Evolutionary conservation across 2,113 vertebrate genomes (phyloP).

Genomic region (Paralichthys olivaceus): DNA sequence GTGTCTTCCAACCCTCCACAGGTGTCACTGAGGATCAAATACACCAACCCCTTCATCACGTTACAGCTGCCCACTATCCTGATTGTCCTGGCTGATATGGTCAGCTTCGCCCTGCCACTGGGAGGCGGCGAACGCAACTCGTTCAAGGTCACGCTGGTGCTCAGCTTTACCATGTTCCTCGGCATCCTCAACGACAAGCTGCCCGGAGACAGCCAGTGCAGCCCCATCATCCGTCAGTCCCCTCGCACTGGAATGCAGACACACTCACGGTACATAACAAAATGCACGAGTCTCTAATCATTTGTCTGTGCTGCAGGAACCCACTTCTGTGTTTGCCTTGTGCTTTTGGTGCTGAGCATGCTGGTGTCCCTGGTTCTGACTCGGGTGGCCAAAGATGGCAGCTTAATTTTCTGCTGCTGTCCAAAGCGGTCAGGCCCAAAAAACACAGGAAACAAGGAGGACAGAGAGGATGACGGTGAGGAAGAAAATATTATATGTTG

Average conservation of each 20-base stretch:
- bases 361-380: slow-evolving; percentile 76
- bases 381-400: slow-evolving; percentile 63
- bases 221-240: slow-evolving; percentile 79
- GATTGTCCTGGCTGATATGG: slow-evolving; percentile 73
- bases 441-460: not conserved
- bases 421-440: not conserved
- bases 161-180: slow-evolving; percentile 84
- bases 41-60: slow-evolving; percentile 69
- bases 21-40: slow-evolving; percentile 63
- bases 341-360: slow-evolving; percentile 78
- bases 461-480: slow-evolving; percentile 46
- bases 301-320: slow-evolving; percentile 60
- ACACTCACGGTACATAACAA: not conserved
- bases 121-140: slow-evolving; percentile 75
- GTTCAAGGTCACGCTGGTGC: slow-evolving; percentile 84
- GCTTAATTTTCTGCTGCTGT: slow-evolving; percentile 27
- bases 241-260: not conserved
- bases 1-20: slow-evolving; percentile 23
- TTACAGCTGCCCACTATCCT: slow-evolving; percentile 77
- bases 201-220: slow-evolving; percentile 72
- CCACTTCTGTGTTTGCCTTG: slow-evolving; percentile 79
- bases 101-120: slow-evolving; percentile 78
- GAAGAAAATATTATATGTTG: not conserved
- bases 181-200: slow-evolving; percentile 76
- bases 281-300: not conserved